Conservation (phyloP, 2,888 invertebrate species). For the Pterobdella sp. region DNA sequence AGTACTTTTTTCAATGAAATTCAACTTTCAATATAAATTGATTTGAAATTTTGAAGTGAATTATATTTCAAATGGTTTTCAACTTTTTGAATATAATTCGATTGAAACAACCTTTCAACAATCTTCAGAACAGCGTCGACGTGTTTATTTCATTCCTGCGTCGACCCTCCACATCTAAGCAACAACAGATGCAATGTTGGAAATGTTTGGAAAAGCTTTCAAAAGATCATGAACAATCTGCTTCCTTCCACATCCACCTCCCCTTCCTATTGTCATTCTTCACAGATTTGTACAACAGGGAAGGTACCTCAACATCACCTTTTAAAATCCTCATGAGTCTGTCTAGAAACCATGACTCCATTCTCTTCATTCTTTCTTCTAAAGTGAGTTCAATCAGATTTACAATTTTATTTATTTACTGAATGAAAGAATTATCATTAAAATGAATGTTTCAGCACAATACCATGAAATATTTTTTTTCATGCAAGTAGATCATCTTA, state of each 20-base stretch:
- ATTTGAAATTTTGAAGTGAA: background rate
- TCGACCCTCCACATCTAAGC: background rate
- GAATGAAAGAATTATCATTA: too few species aligned
- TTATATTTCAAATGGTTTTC: background rate
- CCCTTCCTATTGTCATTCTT: background rate
- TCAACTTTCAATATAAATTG: background rate
- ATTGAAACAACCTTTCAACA: background rate
- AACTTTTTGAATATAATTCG: background rate
- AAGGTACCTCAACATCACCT: background rate
- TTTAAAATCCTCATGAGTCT: background rate
- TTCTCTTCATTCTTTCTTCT: conserved; percentile 2
- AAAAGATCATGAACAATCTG: background rate
- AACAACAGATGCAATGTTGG: background rate
- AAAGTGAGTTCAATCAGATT: background rate
- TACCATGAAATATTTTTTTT: background rate
- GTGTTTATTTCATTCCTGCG: background rate
- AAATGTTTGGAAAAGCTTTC: background rate
- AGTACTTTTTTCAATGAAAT: background rate
- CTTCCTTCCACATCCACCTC: background rate
- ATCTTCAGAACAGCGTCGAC: conserved; percentile 4
- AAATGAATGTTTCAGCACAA: too few species aligned
- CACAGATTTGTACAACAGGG: background rate
- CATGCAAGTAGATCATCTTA: background rate
- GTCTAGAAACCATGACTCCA: background rate
- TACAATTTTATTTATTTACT: background rate